phyloP scores from a whole-genome alignment of 2,888 invertebrate genomes.

The Pseudococcus jackbeardsleyi region DNA sequence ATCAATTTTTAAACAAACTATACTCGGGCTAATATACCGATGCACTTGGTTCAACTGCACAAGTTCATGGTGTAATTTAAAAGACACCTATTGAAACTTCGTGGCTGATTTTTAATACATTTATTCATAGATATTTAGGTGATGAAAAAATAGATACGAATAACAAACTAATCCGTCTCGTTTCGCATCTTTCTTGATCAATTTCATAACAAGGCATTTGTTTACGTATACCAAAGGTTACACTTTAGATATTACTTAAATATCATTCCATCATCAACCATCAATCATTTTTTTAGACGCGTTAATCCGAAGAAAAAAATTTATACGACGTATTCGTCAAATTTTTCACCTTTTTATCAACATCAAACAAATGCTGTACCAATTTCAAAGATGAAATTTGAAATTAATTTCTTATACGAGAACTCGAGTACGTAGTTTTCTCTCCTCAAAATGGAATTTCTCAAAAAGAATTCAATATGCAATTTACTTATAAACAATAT shows the following conservation, averaged over 20 bases:
- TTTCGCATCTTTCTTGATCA: background rate
- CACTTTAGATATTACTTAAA: background rate
- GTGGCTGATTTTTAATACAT: background rate
- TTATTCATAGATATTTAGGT: background rate
- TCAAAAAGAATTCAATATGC: background rate
- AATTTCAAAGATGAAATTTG: background rate
- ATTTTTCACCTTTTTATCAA: constrained; percentile 3
- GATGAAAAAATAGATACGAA: background rate
- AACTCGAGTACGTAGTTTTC: background rate
- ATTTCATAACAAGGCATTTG: constrained; percentile 27
- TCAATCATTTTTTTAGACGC: constrained; percentile 21
- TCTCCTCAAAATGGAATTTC: background rate
- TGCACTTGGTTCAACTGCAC: background rate
- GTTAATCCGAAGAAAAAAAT: background rate
- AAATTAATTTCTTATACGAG: background rate
- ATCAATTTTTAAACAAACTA: constrained; percentile 37
- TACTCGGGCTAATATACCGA: background rate
- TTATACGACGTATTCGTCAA: background rate
- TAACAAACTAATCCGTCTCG: background rate
- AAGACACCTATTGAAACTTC: background rate
- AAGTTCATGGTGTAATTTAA: background rate
- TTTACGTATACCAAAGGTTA: background rate
- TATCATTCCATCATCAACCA: background rate
- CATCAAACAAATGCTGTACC: background rate
- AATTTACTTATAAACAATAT: background rate